These are phyloP conservation scores for Peromyscus nudipes DNA, from an alignment of 2,797 vertebrate species.

Conservation along the genomic window DNA sequence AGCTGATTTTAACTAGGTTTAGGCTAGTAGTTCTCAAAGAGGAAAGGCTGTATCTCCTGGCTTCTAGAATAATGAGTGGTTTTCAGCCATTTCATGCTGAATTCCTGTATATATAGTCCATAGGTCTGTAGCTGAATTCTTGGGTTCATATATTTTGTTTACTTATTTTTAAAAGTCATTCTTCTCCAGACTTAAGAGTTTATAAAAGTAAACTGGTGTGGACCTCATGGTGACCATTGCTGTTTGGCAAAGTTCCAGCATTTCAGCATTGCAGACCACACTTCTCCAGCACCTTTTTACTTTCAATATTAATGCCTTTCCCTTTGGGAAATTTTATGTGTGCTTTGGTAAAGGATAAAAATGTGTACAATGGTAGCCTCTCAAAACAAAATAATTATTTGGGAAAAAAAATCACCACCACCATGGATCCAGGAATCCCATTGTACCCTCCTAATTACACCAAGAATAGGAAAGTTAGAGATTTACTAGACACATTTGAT, in stretches of 20 bases:
- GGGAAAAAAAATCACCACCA: not conserved
- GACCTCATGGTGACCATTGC: not conserved
- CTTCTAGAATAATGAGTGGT: not conserved
- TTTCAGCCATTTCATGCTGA: not conserved
- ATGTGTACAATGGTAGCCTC: not conserved
- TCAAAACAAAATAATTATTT: not conserved
- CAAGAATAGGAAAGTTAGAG: not conserved
- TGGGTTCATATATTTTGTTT: not conserved
- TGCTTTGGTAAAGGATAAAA: not conserved
- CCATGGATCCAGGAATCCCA: not conserved
- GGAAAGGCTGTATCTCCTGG: not conserved
- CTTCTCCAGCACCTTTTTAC: not conserved
- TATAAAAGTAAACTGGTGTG: not conserved
- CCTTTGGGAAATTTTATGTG: not conserved
- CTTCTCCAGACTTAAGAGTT: not conserved
- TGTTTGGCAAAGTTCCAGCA: not conserved
- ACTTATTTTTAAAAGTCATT: not conserved
- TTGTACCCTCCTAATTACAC: not conserved
- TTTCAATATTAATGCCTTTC: not conserved
- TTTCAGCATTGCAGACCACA: not conserved
- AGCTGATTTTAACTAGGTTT: not conserved
- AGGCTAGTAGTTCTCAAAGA: not conserved
- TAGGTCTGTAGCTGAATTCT: not conserved
- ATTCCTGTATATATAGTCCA: not conserved
- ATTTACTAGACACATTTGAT: not conserved